Base-by-base conservation (phyloP, 1,140 invertebrate species). In the Diploscapter pachys region DNA sequence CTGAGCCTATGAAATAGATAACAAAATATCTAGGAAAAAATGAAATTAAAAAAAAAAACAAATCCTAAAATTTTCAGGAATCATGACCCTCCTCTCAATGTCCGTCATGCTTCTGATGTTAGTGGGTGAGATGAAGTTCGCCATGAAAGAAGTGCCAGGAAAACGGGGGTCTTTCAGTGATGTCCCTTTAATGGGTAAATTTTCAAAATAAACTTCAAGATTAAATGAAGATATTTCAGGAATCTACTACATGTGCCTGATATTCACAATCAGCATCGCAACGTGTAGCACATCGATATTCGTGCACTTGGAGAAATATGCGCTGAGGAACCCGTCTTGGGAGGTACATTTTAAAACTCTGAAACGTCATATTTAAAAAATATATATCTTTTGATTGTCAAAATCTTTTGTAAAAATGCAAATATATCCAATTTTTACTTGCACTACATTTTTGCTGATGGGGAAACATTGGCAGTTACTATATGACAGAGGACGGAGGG, bases 81-180 rank as follows among this genome's bases (percentile, higher is more conserved):
- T 81, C n/a, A 81, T 81, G 80, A 81, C 80, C 2, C 63, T 83
- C n/a, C 71, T 84, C 5, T 74, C 68, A 13, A 82, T 84, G 75
- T 79, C 80, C 54, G 83, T 84, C 8, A 85, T 84, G 83, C 61
- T 84, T 5, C 75, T 84, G 59, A 84, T 85, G 84, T 71, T 84
- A 9, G 83, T 84, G 51, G 84, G 85, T 59, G 83, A 84, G 64
- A 84, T 84, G 84, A 84, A 84, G 62, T 84, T 84, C 67, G 79
- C 84, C 8, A 72, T 85, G 72, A 82, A 84, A 63, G 81, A 79
- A 31, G 84, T 85, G 48, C 84, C 83, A 11, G 83, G 83, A 61
- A 80, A 84, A 72, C 59, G 83, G 50, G 83, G 83, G 4, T 85
- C 84, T 6, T 84, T 84, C 59, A 79, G 75, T 13, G 83, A 84